Conservation (phyloP, 37 sponge, comb jelly and placozoan species). For the Amphimedon queenslandica region DNA sequence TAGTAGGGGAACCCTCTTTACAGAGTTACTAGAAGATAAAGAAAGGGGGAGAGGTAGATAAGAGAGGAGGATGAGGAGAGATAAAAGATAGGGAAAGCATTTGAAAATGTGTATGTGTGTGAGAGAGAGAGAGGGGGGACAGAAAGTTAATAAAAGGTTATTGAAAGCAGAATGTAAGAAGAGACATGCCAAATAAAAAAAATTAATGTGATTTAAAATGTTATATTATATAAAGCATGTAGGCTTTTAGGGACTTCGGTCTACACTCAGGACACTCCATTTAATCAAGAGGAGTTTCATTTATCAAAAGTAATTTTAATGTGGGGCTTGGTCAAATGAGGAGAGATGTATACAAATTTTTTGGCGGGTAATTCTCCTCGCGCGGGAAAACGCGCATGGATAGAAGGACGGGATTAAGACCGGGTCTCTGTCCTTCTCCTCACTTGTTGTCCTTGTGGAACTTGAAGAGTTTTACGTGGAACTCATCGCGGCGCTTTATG, state of each 20-base stretch:
- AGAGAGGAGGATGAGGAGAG: background rate
- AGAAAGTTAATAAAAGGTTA: too few relatives aligned
- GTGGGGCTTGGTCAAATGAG: too few relatives aligned
- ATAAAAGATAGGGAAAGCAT: background rate
- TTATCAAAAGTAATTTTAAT: too few relatives aligned
- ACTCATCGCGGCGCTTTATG: slow-evolving; percentile 20
- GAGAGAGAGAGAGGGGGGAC: too few relatives aligned
- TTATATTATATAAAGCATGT: too few relatives aligned
- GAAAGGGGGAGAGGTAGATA: background rate
- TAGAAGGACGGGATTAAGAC: background rate
- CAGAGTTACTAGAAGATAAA: slow-evolving; percentile 27
- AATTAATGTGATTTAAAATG: too few relatives aligned
- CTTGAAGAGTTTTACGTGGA: slow-evolving; percentile 38
- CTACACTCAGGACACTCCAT: background rate
- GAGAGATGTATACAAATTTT: too few relatives aligned
- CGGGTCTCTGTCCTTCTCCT: slow-evolving; percentile 3
- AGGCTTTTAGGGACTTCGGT: too few relatives aligned
- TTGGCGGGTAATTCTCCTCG: background rate
- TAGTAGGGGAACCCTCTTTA: slow-evolving; percentile 46
- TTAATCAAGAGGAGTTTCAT: too few relatives aligned
- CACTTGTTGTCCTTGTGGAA: slow-evolving; percentile 59
- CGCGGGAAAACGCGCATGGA: background rate
- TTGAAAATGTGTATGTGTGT: too few relatives aligned
- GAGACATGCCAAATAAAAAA: too few relatives aligned
- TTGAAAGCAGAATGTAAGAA: too few relatives aligned